Evolutionary conservation across 2,888 invertebrate species (phyloP), one percentile per base, ranked within the genome.

Genomic region (Caenorhabditis zanzibari): DNA sequence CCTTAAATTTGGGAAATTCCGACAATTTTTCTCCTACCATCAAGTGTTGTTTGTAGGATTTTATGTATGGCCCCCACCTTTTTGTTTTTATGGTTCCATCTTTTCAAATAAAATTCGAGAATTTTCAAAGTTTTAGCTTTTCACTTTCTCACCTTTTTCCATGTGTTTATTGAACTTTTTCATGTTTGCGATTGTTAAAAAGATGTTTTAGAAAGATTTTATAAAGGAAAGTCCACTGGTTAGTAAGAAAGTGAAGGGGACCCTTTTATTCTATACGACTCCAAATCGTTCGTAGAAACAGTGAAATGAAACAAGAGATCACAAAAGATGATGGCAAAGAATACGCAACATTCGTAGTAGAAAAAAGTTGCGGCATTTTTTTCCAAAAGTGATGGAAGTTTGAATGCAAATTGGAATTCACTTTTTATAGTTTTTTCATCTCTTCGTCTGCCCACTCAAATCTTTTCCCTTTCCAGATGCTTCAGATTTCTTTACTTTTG

Each of bases 61-160:
- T 64, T 79, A 58, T 72, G 79, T 80, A 69, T 66, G 49, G 72
- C 56, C 54, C 52, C 49, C 44, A 12, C 35, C 54, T 44, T 69
- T n/a, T 61, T 69, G 68, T 77, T 77, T 63, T 56, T 54, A 68
- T 47, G 61, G 69, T 77, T 77, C 77, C 71, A 56, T 61, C 69
- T 59, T 77, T 77, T 77, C 26, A 59, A 77, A 77, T 77, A 71
- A 77, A 77, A 24, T 61, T 77, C 71, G 69, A 77, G 61, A 63
- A 35, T 58, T 32, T 58, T 66, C 58, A 47, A 59, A 19, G 7
- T 41, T 71, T 54, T 71, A 77, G 63, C 38, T 77, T 71, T 49
- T 44, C 38, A 44, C 52, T 61, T 47, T 61, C 26, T n/a, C 35
- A 14, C 44, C 24, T 58, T 41, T 59, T 44, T 44, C 49, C n/a